phyloP scores from a whole-genome alignment of 2,888 invertebrate species.

The Enoplolaimus lenunculus region DNA sequence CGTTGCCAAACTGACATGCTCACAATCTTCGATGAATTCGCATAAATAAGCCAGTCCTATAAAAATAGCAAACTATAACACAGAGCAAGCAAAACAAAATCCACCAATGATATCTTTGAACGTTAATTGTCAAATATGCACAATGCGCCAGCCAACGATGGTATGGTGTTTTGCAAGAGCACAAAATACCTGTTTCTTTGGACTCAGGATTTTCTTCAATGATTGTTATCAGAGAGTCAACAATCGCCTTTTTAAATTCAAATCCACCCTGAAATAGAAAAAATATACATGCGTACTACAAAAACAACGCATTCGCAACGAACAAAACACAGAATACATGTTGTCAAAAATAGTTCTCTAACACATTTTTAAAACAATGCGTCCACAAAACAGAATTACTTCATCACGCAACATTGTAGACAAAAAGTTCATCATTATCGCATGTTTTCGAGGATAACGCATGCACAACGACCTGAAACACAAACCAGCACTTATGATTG shows the following conservation, averaged over 20 bases:
- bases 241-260: conserved; percentile 94
- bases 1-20: conserved; percentile 87
- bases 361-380: too few relatives aligned
- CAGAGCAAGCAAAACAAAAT: too few relatives aligned
- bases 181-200: conserved; percentile 63
- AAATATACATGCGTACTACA: not conserved
- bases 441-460: conserved; percentile 92
- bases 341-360: conserved; percentile 1
- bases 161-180: too few relatives aligned
- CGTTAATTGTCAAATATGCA: too few relatives aligned
- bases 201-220: conserved; percentile 96
- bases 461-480: conserved; percentile 59
- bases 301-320: too few relatives aligned
- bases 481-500: conserved; percentile 30
- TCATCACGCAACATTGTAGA: conserved; percentile 93
- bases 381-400: too few relatives aligned
- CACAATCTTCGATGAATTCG: conserved; percentile 99
- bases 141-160: too few relatives aligned
- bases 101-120: too few relatives aligned
- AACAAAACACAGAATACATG: conserved; percentile 1
- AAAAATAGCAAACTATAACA: conserved; percentile 11
- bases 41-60: conserved; percentile 74
- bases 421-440: conserved; percentile 83
- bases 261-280: conserved; percentile 54
- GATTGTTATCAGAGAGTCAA: conserved; percentile 89